Evolutionary conservation across 2,888 invertebrate species (phyloP), one percentile per base, ranked within the genome.

Genomic region (Orthosia gracilis): DNA sequence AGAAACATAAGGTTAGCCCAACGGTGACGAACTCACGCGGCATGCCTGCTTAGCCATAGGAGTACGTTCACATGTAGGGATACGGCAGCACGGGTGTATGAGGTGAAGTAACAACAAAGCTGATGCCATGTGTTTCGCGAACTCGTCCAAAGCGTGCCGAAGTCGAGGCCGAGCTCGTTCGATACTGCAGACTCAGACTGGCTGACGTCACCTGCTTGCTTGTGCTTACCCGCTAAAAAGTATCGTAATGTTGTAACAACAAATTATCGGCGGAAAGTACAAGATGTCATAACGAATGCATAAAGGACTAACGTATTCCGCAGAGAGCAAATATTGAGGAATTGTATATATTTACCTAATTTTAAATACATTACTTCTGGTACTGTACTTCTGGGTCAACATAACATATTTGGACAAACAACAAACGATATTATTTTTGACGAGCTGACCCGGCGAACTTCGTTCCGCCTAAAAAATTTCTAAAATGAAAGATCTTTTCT

Each of bases 131-230:
- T 52, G 78, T 63, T 54, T 54, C 50, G 26, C 50, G 23, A 62
- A 68, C 55, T 65, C 21, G 49, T n/a, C 49, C 23, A 69, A 57
- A 49, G 49, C 68, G 76, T 61, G 81, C 47, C 72, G 47, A 26
- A 63, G 40, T 17, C 59, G 70, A 77, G 82, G 73, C 67, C 69
- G 63, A 50, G 58, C 69, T 58, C 84, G 76, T 69, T 73, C 80
- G 65, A 73, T 76, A 76, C 45, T 52, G 55, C 68, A 58, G 40
- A 54, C 47, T 76, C 67, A 64, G 52, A 21, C 69, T 57, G 64
- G 18, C 49, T 80, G 81, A 82, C 83, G 82, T 78, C 82, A 82
- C 69, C 45, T 40, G 40, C 26, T 52, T 21, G 45, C 52, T 58
- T 54, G 11, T 57, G 52, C 77, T 31, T 52, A 72, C 49, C 23